Evolutionary conservation across 1,140 invertebrate genomes (phyloP).

Genomic region (Holcopasites calliopsidis): DNA sequence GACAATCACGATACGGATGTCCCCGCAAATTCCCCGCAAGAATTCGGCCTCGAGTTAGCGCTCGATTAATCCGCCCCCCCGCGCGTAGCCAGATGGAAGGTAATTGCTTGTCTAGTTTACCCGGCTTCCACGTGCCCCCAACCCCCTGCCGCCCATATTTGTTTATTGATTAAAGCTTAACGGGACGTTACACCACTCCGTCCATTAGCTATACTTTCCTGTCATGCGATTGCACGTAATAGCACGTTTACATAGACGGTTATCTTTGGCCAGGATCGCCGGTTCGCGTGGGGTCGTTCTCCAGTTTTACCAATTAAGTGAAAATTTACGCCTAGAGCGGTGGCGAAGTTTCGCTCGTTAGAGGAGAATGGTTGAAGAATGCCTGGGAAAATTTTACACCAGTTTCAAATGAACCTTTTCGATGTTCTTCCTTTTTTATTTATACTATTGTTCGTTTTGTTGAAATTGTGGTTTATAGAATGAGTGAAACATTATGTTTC

Average conservation of each 20-base stretch:
- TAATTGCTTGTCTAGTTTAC: constrained; percentile 25
- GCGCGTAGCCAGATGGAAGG: constrained; percentile 8
- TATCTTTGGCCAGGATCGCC: not conserved
- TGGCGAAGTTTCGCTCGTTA: not conserved
- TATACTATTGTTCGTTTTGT: no score
- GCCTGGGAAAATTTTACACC: not conserved
- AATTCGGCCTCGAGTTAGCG: not conserved
- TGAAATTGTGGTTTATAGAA: no score
- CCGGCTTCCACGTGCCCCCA: not conserved
- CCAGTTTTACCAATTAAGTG: constrained; percentile 24
- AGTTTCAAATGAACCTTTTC: no score
- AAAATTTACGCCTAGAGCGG: not conserved
- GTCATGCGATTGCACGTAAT: constrained; percentile 28
- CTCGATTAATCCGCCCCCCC: constrained; percentile 19
- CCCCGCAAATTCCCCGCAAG: constrained; percentile 20
- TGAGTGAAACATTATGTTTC: no score
- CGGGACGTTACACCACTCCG: constrained; percentile 16
- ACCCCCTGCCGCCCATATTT: constrained; percentile 1
- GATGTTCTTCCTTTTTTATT: no score
- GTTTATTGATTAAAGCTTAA: constrained; percentile 51
- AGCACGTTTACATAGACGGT: constrained; percentile 12
- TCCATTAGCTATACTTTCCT: constrained; percentile 26
- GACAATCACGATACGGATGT: not conserved
- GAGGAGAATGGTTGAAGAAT: constrained; percentile 4
- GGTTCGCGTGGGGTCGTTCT: not conserved